Evolutionary conservation across 2,113 vertebrate species (phyloP).

Genomic region (Octodon degus): DNA sequence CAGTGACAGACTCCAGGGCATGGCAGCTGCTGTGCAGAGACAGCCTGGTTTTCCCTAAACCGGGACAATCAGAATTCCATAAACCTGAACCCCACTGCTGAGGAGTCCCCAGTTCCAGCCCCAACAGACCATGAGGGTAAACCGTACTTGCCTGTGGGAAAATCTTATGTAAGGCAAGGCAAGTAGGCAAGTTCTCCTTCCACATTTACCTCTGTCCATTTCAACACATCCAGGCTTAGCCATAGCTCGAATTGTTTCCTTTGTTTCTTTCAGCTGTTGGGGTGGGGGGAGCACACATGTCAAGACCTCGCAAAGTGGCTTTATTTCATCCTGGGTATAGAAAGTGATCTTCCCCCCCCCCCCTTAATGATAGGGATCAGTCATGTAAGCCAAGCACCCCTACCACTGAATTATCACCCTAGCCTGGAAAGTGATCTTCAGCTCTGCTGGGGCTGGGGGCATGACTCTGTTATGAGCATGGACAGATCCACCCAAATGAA

Average conservation of each 20-base stretch:
- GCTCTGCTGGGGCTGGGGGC: not conserved
- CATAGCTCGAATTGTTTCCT: not conserved
- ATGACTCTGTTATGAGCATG: not conserved
- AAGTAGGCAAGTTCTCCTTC: not conserved
- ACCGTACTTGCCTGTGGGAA: not conserved
- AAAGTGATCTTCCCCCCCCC: not conserved
- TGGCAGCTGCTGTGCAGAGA: accelerated
- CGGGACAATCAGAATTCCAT: not conserved
- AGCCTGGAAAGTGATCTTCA: not conserved
- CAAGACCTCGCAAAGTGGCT: not conserved
- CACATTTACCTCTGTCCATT: not conserved
- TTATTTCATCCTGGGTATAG: not conserved
- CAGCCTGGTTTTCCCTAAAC: not conserved
- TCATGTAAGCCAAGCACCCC: not conserved
- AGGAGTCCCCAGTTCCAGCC: not conserved
- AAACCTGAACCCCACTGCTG: accelerated
- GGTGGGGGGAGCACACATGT: no score
- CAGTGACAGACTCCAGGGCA: not conserved
- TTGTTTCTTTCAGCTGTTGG: not conserved
- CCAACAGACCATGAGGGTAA: not conserved
- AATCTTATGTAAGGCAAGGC: not conserved
- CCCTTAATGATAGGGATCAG: not conserved
- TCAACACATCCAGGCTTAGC: not conserved
- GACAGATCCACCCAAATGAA: not conserved
- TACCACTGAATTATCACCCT: not conserved